These are phyloP conservation scores for Trematomus loennbergii DNA, from an alignment of 2,113 vertebrate species.

Conservation along the genomic window DNA sequence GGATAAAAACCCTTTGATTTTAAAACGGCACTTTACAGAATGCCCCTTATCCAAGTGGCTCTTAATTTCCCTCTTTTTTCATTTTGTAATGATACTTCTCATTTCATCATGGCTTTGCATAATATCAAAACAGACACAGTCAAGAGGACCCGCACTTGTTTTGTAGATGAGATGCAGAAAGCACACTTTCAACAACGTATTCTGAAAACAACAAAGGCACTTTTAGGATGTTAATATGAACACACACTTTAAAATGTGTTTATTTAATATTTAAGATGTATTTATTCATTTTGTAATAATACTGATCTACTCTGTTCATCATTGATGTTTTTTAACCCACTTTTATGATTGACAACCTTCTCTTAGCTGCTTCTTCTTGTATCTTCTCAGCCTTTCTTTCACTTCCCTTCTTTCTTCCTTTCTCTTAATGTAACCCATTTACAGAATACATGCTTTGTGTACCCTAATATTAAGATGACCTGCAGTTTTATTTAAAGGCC, in stretches of 20 bases:
- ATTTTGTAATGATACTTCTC: not conserved
- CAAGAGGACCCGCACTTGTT: not conserved
- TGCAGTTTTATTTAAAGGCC: not conserved
- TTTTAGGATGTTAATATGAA: not conserved
- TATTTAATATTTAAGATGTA: not conserved
- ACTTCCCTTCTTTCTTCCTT: not conserved
- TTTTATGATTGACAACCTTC: not conserved
- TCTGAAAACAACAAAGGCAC: not conserved
- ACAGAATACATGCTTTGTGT: not conserved
- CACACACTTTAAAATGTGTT: not conserved
- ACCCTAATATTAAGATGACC: not conserved
- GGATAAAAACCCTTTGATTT: not conserved
- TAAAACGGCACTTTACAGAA: not conserved
- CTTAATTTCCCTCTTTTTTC: not conserved
- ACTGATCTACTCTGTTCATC: not conserved
- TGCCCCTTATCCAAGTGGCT: not conserved
- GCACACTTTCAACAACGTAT: not conserved
- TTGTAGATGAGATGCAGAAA: slow-evolving; percentile 13
- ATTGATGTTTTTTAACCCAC: not conserved
- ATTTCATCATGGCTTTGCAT: not conserved
- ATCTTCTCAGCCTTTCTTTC: slow-evolving; percentile 9
- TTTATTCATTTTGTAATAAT: not conserved
- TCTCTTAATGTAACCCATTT: not conserved
- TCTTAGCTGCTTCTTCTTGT: not conserved
- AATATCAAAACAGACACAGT: not conserved